A percentile compares a stretch with the other conserved stretches of the same genome.
phyloP scores from a whole-genome alignment of 2,888 invertebrate species.

The Congeria kusceri region DNA sequence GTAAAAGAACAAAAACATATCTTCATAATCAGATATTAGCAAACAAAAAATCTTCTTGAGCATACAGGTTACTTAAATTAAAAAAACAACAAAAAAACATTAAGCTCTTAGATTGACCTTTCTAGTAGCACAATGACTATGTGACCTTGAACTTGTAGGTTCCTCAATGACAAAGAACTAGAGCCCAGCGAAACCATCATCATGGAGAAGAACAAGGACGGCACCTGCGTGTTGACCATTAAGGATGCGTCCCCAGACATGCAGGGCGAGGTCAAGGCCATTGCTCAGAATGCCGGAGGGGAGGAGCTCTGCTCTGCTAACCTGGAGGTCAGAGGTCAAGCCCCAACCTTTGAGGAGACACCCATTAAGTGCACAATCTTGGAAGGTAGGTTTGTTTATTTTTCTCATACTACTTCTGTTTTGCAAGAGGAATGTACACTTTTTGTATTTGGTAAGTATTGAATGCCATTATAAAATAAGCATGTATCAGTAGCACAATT shows the following conservation, averaged over 20 bases:
- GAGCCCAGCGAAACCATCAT: conserved; percentile 77
- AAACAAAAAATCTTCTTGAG: too few relatives aligned
- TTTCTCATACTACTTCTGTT: not conserved
- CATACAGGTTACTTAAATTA: too few relatives aligned
- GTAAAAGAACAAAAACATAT: too few relatives aligned
- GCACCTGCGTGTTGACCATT: conserved; percentile 89
- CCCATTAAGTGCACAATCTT: conserved; percentile 85
- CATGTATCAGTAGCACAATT: too few relatives aligned
- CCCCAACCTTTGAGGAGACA: conserved; percentile 82
- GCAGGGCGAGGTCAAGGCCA: conserved; percentile 90
- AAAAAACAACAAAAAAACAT: too few relatives aligned
- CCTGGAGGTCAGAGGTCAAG: conserved; percentile 84
- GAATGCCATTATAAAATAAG: too few relatives aligned
- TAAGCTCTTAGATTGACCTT: too few relatives aligned
- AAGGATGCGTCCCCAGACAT: conserved; percentile 91
- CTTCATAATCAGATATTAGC: too few relatives aligned
- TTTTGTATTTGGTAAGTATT: too few relatives aligned
- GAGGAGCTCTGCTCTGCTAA: conserved; percentile 88
- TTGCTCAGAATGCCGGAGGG: conserved; percentile 90
- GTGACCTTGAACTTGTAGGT: conserved; percentile 64
- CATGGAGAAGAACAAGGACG: conserved; percentile 83
- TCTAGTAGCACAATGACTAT: too few relatives aligned
- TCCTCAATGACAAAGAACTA: conserved; percentile 81
- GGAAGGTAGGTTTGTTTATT: conserved; percentile 76
- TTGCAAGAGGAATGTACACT: not conserved